Evolutionary conservation across 2,888 invertebrate genomes (phyloP), one percentile per base, ranked within the genome.

Genomic region (Acleris literana): DNA sequence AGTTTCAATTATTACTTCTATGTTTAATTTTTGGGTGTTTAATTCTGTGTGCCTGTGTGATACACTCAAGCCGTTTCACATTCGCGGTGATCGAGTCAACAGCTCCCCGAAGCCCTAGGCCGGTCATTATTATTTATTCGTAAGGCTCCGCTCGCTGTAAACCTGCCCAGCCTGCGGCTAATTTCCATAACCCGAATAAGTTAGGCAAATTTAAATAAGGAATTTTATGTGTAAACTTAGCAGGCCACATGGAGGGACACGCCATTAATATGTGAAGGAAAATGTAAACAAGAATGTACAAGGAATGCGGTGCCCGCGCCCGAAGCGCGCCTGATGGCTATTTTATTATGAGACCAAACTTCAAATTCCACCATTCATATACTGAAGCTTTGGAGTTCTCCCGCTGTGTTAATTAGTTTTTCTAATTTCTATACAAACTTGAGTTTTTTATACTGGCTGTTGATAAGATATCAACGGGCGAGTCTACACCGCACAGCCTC

Each of bases 201-300:
- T 65, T 65, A 65, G 61, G 51, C 22, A 61, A 65, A 65, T 65
- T 56, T 65, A 65, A 65, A 61, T 65, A 65, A 61, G 56, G 51
- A 61, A 56, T 65, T 61, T 61, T 61, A 65, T 56, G 65, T 65
- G 51, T 61, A 61, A 65, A 61, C 56, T 61, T 61, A 56, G 51
- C 46, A 3, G 29, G 33, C 39, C 46, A 33, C 48, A 53, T 53
- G 57, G 56, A 33, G 39, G 52, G 52, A 51, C 46, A 44, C 18
- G 43, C 44, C 55, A 61, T 60, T 64, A 65, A 61, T 65, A 60
- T 60, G 60, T 55, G 49, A 55, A 60, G 51, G 65, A 56, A 60
- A 61, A 65, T 60, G 65, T 65, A 65, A 65, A 61, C 65, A 60
- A 65, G 44, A 65, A 65, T 65, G 33, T 60, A 56, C 51, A 51